Conservation (phyloP, 1,140 invertebrate genomes). For the Macrobrachium nipponense region DNA sequence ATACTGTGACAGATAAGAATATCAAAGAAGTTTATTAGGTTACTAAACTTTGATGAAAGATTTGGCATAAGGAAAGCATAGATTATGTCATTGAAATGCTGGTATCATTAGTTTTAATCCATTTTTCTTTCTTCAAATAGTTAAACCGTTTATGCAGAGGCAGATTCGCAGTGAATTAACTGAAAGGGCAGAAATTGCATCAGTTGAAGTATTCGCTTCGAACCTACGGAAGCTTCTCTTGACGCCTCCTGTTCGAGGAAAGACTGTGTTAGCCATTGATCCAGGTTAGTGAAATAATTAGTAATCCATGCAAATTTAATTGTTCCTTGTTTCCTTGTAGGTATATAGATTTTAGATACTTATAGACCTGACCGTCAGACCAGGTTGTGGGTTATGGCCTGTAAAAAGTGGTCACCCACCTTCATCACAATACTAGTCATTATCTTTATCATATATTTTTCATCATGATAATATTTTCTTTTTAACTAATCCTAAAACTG, state of each 20-base stretch:
- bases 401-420: too few species aligned
- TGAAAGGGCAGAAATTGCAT: conserved; percentile 80
- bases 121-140: conserved; percentile 64
- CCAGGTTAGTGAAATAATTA: conserved; percentile 71
- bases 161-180: conserved; percentile 80
- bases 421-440: too few species aligned
- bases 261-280: conserved; percentile 85
- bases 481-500: background rate
- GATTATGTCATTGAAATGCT: too few species aligned
- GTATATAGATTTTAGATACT: background rate
- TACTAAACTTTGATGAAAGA: too few species aligned
- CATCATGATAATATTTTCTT: background rate
- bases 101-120: background rate
- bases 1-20: too few species aligned
- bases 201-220: conserved; percentile 84
- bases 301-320: too few species aligned
- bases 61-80: too few species aligned
- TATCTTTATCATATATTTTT: too few species aligned
- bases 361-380: background rate
- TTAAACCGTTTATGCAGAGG: conserved; percentile 76
- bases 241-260: conserved; percentile 82
- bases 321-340: too few species aligned
- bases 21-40: too few species aligned
- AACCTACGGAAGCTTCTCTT: conserved; percentile 88
- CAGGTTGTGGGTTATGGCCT: background rate